Evolutionary conservation across 2,888 invertebrate genomes (phyloP).

Genomic region (Anthrax anthrax): DNA sequence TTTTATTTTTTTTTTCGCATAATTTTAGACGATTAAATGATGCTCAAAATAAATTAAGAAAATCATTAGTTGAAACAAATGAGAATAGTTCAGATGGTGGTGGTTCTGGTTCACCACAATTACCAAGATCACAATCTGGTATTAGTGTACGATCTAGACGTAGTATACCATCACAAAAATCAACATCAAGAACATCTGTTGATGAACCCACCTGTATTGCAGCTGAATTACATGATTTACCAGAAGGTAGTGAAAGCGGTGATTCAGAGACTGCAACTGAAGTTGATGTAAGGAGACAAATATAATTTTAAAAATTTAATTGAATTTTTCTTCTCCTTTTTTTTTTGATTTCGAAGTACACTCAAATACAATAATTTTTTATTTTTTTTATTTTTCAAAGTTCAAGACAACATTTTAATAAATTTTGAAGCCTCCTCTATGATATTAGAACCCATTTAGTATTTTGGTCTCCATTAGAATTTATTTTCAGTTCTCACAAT

Average conservation of each 20-base stretch:
- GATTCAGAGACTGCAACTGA: conserved; percentile 55
- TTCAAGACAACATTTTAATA: too few species aligned
- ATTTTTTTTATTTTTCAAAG: too few species aligned
- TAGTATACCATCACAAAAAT: conserved; percentile 37
- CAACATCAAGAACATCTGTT: conserved; percentile 39
- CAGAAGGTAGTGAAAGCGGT: conserved; percentile 44
- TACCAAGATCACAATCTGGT: conserved; percentile 37
- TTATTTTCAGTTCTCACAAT: too few species aligned
- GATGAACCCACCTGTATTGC: conserved; percentile 35
- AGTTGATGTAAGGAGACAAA: conserved; percentile 42
- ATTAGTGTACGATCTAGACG: conserved; percentile 41
- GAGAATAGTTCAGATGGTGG: conserved; percentile 18
- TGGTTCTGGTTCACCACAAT: conserved; percentile 30
- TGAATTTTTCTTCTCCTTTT: too few species aligned
- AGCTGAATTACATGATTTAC: conserved; percentile 39
- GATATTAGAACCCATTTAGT: too few species aligned
- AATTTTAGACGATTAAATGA: conserved; percentile 31
- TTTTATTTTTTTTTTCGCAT: not conserved
- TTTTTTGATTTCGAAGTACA: too few species aligned
- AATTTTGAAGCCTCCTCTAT: too few species aligned
- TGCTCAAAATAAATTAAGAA: conserved; percentile 32
- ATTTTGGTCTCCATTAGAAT: too few species aligned
- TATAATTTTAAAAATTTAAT: too few species aligned
- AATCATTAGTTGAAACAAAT: conserved; percentile 29
- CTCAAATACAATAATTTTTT: too few species aligned